A percentile compares a stretch with the other conserved stretches of the same genome.
Conservation (phyloP, 2,113 vertebrate genomes). For the Nothobranchius kuhntae region DNA sequence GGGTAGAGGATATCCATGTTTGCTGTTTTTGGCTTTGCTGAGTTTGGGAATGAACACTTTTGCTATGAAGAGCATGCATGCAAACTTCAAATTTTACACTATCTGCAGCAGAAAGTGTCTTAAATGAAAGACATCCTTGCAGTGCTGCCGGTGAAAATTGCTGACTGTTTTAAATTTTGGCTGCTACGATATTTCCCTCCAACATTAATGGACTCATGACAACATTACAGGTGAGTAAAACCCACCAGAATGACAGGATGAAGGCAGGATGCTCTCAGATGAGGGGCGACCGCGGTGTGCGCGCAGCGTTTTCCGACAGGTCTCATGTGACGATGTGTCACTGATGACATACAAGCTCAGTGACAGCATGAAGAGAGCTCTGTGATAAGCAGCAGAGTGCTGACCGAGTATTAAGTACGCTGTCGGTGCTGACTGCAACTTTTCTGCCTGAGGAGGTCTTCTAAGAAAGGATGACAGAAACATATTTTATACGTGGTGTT, state of each 20-base stretch:
- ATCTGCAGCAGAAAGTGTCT: neutral
- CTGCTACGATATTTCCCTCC: neutral
- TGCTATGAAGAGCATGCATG: neutral
- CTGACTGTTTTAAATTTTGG: neutral
- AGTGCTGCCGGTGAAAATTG: no score
- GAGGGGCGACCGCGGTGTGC: slow-evolving; percentile 15
- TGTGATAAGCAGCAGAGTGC: slow-evolving; percentile 55
- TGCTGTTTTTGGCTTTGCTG: neutral
- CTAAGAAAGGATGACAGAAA: slow-evolving; percentile 17
- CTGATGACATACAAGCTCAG: slow-evolving; percentile 29
- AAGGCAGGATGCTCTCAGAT: slow-evolving; percentile 3
- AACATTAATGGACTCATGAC: neutral
- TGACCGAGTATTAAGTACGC: slow-evolving; percentile 51
- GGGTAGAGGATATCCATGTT: slow-evolving; percentile 17
- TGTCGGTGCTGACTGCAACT: slow-evolving; percentile 48
- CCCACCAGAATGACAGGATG: slow-evolving; percentile 13
- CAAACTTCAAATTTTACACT: neutral
- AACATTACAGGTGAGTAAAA: slow-evolving; percentile 9
- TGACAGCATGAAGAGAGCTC: slow-evolving; percentile 41
- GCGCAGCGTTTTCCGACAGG: slow-evolving; percentile 16
- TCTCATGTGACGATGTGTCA: slow-evolving; percentile 37
- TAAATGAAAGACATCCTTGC: no score
- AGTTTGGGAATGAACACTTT: neutral
- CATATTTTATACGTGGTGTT: neutral
- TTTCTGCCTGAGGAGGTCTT: slow-evolving; percentile 31